Evolutionary conservation across 2,113 vertebrate species (phyloP).

Genomic region (Arothron firmamentum): DNA sequence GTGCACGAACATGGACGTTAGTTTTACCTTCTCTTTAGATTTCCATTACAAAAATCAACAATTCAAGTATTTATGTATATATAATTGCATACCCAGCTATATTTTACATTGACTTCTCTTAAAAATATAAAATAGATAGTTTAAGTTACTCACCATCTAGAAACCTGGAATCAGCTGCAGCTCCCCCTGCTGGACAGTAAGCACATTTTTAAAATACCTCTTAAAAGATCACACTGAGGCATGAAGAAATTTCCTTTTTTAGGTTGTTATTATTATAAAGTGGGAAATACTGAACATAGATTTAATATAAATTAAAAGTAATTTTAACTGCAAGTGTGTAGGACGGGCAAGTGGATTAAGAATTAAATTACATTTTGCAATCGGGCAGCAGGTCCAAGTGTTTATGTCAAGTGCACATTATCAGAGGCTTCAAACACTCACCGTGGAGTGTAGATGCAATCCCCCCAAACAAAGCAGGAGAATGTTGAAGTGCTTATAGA

Average conservation of each 20-base stretch:
- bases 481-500: constrained; percentile 34
- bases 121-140: background rate
- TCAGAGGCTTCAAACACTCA: background rate
- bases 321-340: too few species aligned
- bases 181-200: constrained; percentile 51
- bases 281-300: too few species aligned
- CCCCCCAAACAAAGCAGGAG: constrained; percentile 14
- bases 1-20: background rate
- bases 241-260: too few species aligned
- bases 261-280: too few species aligned
- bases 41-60: too few species aligned
- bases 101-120: too few species aligned
- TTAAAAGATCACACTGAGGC: background rate
- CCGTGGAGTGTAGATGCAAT: constrained; percentile 9
- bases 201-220: background rate
- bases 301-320: too few species aligned
- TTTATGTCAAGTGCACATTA: background rate
- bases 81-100: too few species aligned
- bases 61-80: too few species aligned
- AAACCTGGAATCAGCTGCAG: constrained; percentile 42
- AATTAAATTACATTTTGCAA: background rate
- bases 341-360: background rate
- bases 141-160: constrained; percentile 15
- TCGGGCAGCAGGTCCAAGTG: background rate
- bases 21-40: background rate